Conservation (phyloP, 2,888 invertebrate genomes). For the Synanthedon tipuliformis region DNA sequence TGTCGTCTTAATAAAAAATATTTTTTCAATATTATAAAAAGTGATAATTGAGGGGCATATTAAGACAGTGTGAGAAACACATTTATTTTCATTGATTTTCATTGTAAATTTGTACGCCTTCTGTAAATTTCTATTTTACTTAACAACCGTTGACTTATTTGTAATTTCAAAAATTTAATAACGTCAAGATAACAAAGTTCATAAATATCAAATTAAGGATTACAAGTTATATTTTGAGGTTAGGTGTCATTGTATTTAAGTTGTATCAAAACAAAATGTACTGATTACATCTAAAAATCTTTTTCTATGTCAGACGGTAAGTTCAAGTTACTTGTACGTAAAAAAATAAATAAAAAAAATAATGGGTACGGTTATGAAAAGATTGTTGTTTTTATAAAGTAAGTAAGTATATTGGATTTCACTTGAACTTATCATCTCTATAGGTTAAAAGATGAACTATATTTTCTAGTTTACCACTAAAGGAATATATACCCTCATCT, state of each 20-base stretch:
- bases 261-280: conserved; percentile 64
- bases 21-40: too few relatives aligned
- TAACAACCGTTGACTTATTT: too few relatives aligned
- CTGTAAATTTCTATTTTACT: too few relatives aligned
- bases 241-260: conserved; percentile 25
- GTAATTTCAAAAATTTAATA: too few relatives aligned
- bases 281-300: conserved; percentile 64
- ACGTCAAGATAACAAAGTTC: too few relatives aligned
- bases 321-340: background rate
- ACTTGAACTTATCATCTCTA: background rate
- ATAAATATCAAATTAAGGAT: too few relatives aligned
- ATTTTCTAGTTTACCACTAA: conserved; percentile 50
- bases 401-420: background rate
- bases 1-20: too few relatives aligned
- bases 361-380: background rate
- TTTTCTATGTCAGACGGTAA: background rate
- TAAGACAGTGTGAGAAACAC: too few relatives aligned
- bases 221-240: too few relatives aligned
- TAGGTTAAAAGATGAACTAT: conserved; percentile 17
- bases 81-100: too few relatives aligned
- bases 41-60: too few relatives aligned
- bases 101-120: too few relatives aligned
- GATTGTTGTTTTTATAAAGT: background rate
- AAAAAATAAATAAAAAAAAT: background rate
- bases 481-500: conserved; percentile 57